Conservation (phyloP, 2,797 vertebrate species). For the Brachymystax lenok region DNA sequence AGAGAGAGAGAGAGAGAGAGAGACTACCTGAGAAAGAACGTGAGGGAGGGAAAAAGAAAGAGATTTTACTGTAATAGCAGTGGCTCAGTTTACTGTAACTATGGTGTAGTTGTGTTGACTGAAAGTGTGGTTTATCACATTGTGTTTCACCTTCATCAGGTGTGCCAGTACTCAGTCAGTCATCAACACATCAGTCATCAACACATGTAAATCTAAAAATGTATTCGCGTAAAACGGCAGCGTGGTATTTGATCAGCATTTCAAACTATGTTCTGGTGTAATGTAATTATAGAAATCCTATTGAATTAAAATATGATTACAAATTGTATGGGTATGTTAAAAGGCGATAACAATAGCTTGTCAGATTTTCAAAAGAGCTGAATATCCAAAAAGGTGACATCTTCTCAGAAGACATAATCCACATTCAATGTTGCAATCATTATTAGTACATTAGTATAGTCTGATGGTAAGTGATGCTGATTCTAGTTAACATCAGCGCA, state of each 20-base stretch:
- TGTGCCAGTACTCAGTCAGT: background rate
- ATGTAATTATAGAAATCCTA: background rate
- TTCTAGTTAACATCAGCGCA: constrained; percentile 37
- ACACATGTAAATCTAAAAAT: background rate
- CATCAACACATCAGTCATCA: background rate
- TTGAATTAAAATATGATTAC: background rate
- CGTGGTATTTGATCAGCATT: background rate
- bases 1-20: constrained; percentile 26
- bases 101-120: constrained; percentile 28
- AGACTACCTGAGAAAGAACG: background rate
- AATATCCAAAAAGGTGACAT: background rate
- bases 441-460: background rate
- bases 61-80: constrained; percentile 52
- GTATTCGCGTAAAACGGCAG: background rate
- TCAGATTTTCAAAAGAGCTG: background rate
- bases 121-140: constrained; percentile 36
- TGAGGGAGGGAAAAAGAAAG: constrained; percentile 2
- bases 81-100: constrained; percentile 50
- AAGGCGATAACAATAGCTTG: background rate
- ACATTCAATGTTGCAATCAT: background rate
- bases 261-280: background rate
- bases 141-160: background rate
- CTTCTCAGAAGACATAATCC: background rate
- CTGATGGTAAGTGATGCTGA: constrained; percentile 7
- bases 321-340: background rate